Evolutionary conservation across 1,140 invertebrate genomes (phyloP), one percentile per base, ranked within the genome.

Genomic region (Nasonia longicornis): DNA sequence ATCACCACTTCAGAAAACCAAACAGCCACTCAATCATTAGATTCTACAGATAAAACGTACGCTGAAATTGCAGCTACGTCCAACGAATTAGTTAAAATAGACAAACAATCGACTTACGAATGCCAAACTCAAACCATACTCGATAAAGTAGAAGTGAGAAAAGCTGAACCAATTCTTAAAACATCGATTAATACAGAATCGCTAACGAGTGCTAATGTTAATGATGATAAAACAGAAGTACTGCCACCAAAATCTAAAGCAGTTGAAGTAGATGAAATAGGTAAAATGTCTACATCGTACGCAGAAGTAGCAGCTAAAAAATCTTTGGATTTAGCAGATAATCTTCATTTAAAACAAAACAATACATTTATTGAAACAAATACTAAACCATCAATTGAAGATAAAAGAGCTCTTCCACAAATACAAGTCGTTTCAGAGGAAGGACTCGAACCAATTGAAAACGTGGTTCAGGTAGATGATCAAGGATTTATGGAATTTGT

Each of bases 401-500:
- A 85, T 14, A 83, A 85, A 58, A 67, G 29, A 73, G 73, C 84
- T 69, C 71, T 76, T 76, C 86, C 89, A 52, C 89, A 91, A 88
- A 90, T 92, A 0, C 89, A 92, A 87, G 91, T 93, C 76, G 86
- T 90, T 6, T 90, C 90, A 38, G 86, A 91, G 72, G 82, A 87
- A 29, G 79, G 76, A 81, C 82, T 83, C 31, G 84, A 89, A 70
- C 86, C 88, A 0, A 87, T 87, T 52, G 87, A 89, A 78, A 88
- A 89, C 77, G 75, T 90, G 4, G 87, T 90, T 67, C 84, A 87
- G 73, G 85, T 90, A 4, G 91, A 92, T 85, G 86, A 89, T 70
- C 91, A 93, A 85, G 92, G 91, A 31, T 92, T 92, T 81, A 88
- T 90, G 66, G 89, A 91, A 84, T 90, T 89, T 81, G 84, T 92